Percentiles rank a stretch among this genome's conserved stretches.
Evolutionary conservation across 1,140 invertebrate genomes (phyloP).

Genomic region (Trigoniulus corallinus): DNA sequence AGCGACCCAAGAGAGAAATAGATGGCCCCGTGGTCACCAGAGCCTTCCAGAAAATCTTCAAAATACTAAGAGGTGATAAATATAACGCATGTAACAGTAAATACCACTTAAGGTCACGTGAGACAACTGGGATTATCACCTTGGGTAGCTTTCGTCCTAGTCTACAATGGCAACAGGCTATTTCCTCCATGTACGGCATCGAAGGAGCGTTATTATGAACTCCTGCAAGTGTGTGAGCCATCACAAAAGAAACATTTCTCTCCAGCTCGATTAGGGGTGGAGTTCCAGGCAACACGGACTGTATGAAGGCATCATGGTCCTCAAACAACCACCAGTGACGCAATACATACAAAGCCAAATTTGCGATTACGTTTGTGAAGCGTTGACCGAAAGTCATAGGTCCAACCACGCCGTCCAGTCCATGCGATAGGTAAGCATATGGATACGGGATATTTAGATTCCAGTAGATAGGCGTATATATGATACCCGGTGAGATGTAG

Average conservation of each 20-base stretch:
- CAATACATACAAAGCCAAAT: neutral
- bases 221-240: neutral
- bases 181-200: neutral
- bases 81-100: neutral
- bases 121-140: neutral
- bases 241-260: neutral
- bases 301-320: neutral
- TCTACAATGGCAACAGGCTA: neutral
- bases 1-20: slow-evolving; percentile 66
- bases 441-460: neutral
- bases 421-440: neutral
- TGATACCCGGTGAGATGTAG: neutral
- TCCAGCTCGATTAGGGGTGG: neutral
- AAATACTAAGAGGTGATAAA: neutral
- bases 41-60: slow-evolving; percentile 45
- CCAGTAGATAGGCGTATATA: neutral
- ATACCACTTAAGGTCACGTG: neutral
- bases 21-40: slow-evolving; percentile 49
- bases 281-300: neutral
- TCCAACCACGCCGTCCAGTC: neutral
- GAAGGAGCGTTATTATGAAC: neutral
- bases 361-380: neutral
- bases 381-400: neutral
- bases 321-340: neutral
- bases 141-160: neutral